A percentile compares a stretch with the other conserved stretches of the same genome.
Evolutionary conservation across 2,797 vertebrate species (phyloP).

Genomic region (Pagetopsis macropterus): DNA sequence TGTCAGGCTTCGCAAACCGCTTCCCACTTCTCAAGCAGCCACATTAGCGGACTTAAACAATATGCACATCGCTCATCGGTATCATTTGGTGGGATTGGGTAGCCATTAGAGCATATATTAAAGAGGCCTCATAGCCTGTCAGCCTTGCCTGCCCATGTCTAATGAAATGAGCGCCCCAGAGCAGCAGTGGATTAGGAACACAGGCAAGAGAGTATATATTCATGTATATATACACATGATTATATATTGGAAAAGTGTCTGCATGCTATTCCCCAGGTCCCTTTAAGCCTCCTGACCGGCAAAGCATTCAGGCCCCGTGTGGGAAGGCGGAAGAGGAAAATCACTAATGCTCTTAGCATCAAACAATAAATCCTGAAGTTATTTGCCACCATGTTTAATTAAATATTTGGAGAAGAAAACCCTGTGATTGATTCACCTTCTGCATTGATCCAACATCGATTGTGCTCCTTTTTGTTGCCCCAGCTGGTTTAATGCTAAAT

Average conservation of each 20-base stretch:
- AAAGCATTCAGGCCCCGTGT: conserved; percentile 84
- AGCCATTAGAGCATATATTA: conserved; percentile 84
- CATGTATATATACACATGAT: conserved; percentile 94
- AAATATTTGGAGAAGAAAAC: conserved; percentile 95
- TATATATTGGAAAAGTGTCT: conserved; percentile 95
- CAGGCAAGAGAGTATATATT: conserved; percentile 89
- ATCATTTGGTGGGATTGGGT: conserved; percentile 81
- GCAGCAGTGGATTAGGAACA: conserved; percentile 89
- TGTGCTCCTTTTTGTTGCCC: conserved; percentile 83
- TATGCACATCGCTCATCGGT: conserved; percentile 74
- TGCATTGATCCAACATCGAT: conserved; percentile 90
- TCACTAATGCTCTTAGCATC: conserved; percentile 94
- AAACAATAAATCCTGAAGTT: conserved; percentile 92
- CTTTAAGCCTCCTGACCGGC: conserved; percentile 88
- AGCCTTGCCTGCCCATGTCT: conserved; percentile 78
- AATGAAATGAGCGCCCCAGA: conserved; percentile 88
- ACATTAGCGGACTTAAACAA: conserved; percentile 69
- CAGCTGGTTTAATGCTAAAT: conserved; percentile 89
- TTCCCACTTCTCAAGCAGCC: conserved; percentile 40
- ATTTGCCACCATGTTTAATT: conserved; percentile 94
- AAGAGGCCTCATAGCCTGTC: conserved; percentile 79
- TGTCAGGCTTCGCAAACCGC: conserved; percentile 34
- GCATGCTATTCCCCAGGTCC: conserved; percentile 87
- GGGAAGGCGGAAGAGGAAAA: conserved; percentile 90
- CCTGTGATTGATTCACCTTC: conserved; percentile 90